A percentile compares a stretch with the other conserved stretches of the same genome.
Conservation (phyloP, 2,113 vertebrate genomes). For the Chionis minor region DNA sequence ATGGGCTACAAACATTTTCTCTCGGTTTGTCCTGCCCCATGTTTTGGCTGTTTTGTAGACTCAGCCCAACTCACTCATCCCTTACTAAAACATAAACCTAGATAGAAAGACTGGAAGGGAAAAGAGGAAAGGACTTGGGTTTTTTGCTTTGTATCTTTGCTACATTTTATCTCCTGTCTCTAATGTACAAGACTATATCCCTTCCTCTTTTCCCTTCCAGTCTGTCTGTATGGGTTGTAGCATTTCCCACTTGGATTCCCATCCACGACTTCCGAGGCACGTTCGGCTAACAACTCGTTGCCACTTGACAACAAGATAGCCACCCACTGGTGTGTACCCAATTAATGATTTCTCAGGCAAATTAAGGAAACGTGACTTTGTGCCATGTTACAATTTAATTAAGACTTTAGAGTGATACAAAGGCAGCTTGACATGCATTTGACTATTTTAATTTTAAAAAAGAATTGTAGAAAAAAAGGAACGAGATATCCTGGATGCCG, state of each 20-base stretch:
- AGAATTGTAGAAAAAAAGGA: neutral
- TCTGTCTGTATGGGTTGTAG: neutral
- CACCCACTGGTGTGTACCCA: neutral
- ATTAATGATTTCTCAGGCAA: neutral
- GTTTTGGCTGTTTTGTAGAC: neutral
- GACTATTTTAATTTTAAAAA: neutral
- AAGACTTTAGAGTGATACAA: neutral
- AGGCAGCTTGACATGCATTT: neutral
- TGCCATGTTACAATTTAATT: neutral
- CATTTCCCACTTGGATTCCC: neutral
- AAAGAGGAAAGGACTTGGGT: neutral
- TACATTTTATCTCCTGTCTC: neutral
- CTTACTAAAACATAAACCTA: neutral
- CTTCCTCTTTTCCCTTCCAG: neutral
- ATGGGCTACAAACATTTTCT: neutral
- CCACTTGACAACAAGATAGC: neutral
- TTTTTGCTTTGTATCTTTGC: neutral
- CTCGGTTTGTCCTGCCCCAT: neutral
- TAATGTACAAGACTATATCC: neutral
- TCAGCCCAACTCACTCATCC: neutral
- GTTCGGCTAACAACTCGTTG: neutral
- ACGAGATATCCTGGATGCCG: neutral
- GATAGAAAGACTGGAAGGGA: neutral
- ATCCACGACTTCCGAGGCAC: neutral
- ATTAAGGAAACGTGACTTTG: neutral